Evolutionary conservation across 2,797 vertebrate genomes (phyloP).

Genomic region (Lacerta agilis): DNA sequence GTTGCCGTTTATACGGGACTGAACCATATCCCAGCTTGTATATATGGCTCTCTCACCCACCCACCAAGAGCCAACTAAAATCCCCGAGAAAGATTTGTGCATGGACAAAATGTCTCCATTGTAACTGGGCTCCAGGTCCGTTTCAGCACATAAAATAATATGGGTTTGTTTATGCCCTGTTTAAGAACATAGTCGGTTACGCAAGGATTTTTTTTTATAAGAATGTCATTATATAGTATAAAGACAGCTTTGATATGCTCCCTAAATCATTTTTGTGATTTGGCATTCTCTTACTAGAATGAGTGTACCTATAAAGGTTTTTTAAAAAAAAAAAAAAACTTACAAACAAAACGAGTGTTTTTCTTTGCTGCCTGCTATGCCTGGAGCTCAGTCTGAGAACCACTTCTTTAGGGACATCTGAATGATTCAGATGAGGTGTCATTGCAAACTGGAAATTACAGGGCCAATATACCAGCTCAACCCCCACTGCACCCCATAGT

Average conservation of each 20-base stretch:
- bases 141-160: conserved; percentile 1
- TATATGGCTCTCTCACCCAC: not conserved
- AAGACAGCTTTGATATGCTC: not conserved
- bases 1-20: conserved; percentile 22
- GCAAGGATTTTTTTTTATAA: no score
- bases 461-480: no score
- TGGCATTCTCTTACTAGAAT: not conserved
- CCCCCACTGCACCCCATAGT: no score
- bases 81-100: conserved; percentile 23
- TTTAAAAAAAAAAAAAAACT: no score
- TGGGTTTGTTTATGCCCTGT: not conserved
- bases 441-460: no score
- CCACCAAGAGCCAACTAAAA: conserved; percentile 8
- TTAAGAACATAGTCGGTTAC: not conserved
- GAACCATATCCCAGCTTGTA: conserved; percentile 30
- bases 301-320: not conserved
- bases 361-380: not conserved
- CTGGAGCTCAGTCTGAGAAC: not conserved
- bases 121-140: rapidly evolving
- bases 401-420: not conserved
- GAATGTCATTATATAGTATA: not conserved
- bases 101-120: not conserved
- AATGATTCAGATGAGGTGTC: no score
- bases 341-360: no score
- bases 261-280: not conserved